Conservation (phyloP, 2,888 invertebrate species). For the Himalopsyche kuldschensis region DNA sequence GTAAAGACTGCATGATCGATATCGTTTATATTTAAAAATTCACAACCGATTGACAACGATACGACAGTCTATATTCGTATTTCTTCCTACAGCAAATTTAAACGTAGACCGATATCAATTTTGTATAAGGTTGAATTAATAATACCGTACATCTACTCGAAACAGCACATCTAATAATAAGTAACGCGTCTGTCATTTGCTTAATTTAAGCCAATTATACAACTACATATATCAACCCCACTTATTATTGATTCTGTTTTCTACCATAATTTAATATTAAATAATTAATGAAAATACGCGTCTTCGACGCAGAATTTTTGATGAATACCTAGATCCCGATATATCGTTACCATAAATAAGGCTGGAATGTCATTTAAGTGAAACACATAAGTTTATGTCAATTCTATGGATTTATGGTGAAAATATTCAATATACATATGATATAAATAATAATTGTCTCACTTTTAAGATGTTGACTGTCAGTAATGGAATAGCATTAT, state of each 20-base stretch:
- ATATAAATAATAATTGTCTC: too few relatives aligned
- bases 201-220: background rate
- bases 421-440: too few relatives aligned
- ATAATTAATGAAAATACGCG: too few relatives aligned
- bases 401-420: too few relatives aligned
- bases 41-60: background rate
- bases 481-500: too few relatives aligned
- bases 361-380: too few relatives aligned
- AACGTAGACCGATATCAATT: background rate
- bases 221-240: background rate
- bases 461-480: too few relatives aligned
- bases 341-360: too few relatives aligned
- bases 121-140: background rate
- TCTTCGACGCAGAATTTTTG: too few relatives aligned
- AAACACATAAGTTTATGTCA: too few relatives aligned
- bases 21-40: background rate
- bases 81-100: background rate
- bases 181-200: background rate
- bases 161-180: background rate
- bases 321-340: too few relatives aligned
- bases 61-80: background rate
- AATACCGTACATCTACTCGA: background rate
- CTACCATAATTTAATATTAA: too few relatives aligned
- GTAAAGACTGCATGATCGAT: background rate
- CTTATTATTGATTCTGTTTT: background rate